phyloP scores from a whole-genome alignment of 2,113 vertebrate genomes.

The Dromas ardeola region DNA sequence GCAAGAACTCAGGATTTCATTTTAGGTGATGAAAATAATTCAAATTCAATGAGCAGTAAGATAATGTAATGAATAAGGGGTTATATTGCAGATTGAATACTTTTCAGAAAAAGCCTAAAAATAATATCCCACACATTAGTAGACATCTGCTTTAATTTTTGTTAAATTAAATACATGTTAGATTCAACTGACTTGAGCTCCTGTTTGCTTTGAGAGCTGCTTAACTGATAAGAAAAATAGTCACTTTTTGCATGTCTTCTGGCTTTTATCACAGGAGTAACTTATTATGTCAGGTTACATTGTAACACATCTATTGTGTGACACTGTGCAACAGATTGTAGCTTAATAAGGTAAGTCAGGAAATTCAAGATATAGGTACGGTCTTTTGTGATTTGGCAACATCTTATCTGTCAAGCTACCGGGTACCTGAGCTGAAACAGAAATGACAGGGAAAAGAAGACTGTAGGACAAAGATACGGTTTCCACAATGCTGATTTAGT shows the following conservation, averaged over 20 bases:
- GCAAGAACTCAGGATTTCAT: background rate
- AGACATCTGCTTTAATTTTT: background rate
- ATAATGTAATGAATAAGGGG: background rate
- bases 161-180: background rate
- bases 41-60: background rate
- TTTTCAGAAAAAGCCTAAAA: background rate
- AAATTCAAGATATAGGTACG: slow-evolving; percentile 20
- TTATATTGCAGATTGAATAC: background rate
- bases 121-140: background rate
- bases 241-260: background rate
- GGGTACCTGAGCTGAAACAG: slow-evolving; percentile 1
- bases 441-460: background rate
- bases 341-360: slow-evolving; percentile 36
- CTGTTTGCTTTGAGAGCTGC: background rate
- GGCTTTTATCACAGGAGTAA: background rate
- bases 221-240: background rate
- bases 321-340: background rate
- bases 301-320: background rate
- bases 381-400: slow-evolving; percentile 7
- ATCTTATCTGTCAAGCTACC: slow-evolving; percentile 16
- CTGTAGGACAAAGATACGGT: background rate
- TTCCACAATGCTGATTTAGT: background rate
- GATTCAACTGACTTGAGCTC: background rate
- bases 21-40: background rate
- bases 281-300: slow-evolving; percentile 7